Conservation (phyloP, 2,888 invertebrate species). For the Orchesellides sinensis region DNA sequence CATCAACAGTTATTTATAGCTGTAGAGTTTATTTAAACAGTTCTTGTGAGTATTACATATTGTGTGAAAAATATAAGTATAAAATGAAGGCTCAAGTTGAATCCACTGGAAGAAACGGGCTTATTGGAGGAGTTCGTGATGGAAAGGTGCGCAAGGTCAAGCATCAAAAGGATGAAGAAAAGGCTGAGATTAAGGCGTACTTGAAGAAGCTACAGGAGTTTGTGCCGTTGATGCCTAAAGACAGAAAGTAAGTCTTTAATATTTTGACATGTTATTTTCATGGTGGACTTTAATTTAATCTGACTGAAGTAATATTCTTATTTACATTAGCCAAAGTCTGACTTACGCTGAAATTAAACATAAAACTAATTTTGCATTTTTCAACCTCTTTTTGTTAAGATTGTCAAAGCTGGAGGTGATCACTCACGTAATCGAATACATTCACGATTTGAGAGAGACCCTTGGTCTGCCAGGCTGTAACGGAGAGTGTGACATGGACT, state of each 20-base stretch:
- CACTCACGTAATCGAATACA: constrained; percentile 96
- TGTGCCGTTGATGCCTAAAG: constrained; percentile 95
- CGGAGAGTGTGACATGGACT: not conserved
- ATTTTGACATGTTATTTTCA: not conserved
- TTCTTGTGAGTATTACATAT: too few species aligned
- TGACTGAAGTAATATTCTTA: not conserved
- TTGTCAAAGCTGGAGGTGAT: constrained; percentile 94
- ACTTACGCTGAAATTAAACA: too few species aligned
- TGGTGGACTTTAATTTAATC: not conserved
- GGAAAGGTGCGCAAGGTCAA: too few species aligned
- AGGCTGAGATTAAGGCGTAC: constrained; percentile 91
- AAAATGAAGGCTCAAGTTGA: too few species aligned
- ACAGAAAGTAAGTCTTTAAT: constrained; percentile 83
- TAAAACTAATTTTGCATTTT: too few species aligned
- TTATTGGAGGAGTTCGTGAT: too few species aligned
- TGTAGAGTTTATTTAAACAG: too few species aligned
- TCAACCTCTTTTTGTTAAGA: not conserved
- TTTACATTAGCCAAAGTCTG: too few species aligned
- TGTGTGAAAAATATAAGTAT: not conserved
- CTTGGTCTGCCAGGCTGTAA: constrained; percentile 84
- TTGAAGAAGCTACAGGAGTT: constrained; percentile 92
- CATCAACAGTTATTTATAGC: too few species aligned
- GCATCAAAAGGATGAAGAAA: not conserved
- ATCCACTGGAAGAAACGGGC: too few species aligned
- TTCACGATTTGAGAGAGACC: constrained; percentile 94